Conservation (phyloP, 2,888 invertebrate species). For the Drosophila neonasuta region DNA sequence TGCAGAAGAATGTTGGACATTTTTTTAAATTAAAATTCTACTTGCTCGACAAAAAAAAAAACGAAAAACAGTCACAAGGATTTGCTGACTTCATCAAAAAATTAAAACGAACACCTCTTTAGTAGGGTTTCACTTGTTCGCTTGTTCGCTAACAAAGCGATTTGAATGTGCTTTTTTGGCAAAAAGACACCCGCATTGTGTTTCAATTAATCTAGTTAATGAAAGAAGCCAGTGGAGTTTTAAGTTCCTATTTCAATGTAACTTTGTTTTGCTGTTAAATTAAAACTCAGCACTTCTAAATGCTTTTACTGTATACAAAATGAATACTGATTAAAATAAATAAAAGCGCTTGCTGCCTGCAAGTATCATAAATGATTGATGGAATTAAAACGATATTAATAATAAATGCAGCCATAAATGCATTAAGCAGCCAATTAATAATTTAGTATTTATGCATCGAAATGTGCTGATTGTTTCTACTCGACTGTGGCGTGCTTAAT, state of each 20-base stretch:
- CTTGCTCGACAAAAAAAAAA: slow-evolving; percentile 1
- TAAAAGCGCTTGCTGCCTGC: no score
- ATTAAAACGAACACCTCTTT: slow-evolving; percentile 9
- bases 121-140: background rate
- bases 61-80: background rate
- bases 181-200: background rate
- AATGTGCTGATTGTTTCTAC: slow-evolving; percentile 24
- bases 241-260: background rate
- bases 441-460: slow-evolving; percentile 18
- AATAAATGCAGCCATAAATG: background rate
- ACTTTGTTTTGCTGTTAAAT: background rate
- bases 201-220: background rate
- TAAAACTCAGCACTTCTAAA: no score
- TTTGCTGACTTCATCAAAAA: slow-evolving; percentile 5
- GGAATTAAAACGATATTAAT: background rate
- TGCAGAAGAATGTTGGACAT: background rate
- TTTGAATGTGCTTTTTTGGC: slow-evolving; percentile 7
- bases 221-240: background rate
- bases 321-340: no score
- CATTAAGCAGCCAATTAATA: slow-evolving; percentile 5
- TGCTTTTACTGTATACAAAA: no score
- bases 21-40: slow-evolving; percentile 24
- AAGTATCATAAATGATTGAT: background rate
- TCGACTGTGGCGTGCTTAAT: slow-evolving; percentile 32
- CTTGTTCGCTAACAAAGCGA: background rate